These are phyloP conservation scores for Mastomys natalensis DNA, from an alignment of 2,113 vertebrate species.

Conservation along the genomic window DNA sequence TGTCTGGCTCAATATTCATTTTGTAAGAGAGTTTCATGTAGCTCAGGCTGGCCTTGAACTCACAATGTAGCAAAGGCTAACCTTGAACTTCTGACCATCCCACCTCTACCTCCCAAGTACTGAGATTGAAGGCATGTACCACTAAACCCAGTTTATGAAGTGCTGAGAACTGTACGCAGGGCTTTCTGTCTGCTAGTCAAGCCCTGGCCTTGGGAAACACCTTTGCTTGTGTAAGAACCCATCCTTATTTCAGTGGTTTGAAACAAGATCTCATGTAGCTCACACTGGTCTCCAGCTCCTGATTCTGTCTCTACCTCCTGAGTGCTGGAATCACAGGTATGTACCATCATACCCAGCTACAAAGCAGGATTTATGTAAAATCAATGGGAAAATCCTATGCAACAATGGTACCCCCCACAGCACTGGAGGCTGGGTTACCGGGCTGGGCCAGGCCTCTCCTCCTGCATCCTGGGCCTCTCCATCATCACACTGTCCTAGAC, in stretches of 20 bases:
- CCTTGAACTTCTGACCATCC: not conserved
- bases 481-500: too few relatives aligned
- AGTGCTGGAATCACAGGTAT: not conserved
- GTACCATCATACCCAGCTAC: not conserved
- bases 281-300: not conserved
- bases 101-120: not conserved
- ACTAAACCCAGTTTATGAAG: not conserved
- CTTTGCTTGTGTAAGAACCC: not conserved
- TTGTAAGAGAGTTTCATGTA: not conserved
- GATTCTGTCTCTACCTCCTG: not conserved
- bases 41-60: not conserved
- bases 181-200: not conserved
- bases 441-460: not conserved
- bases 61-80: not conserved
- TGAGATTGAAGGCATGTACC: not conserved
- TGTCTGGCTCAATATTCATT: not conserved
- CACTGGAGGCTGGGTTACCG: not conserved
- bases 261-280: not conserved
- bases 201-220: not conserved
- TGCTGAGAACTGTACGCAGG: not conserved
- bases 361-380: not conserved
- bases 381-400: rapidly evolving
- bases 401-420: not conserved
- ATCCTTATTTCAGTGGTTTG: not conserved
- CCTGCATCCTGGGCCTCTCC: not conserved